Evolutionary conservation across 2,797 vertebrate species (phyloP).

Genomic region (Tolypeutes matacus): DNA sequence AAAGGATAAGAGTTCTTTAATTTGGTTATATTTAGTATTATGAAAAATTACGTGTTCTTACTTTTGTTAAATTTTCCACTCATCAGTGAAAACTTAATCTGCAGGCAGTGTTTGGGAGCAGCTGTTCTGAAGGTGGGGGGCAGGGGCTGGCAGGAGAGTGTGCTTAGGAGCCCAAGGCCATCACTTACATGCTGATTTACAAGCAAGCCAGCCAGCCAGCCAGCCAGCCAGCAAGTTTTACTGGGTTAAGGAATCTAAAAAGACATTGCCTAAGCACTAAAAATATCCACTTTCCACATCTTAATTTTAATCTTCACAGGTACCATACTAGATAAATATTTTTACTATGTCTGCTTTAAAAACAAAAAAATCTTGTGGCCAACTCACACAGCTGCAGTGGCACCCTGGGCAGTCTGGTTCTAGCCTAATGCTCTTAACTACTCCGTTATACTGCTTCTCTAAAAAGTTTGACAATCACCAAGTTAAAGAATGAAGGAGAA

Average conservation of each 20-base stretch:
- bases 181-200: not conserved
- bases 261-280: not conserved
- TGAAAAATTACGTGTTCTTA: not conserved
- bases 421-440: not conserved
- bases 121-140: not conserved
- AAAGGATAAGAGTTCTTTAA: slow-evolving; percentile 27
- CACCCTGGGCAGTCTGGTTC: not conserved
- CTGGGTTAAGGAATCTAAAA: not conserved
- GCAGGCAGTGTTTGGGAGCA: rapidly evolving
- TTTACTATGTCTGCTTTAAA: not conserved
- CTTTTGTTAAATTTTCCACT: not conserved
- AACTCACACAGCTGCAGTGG: not conserved
- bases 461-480: not conserved
- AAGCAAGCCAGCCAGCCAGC: not conserved
- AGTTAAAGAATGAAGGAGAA: not conserved
- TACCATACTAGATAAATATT: not conserved
- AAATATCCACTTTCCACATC: not conserved
- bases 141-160: rapidly evolving
- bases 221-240: not conserved
- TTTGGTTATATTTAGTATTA: not conserved
- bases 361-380: not conserved
- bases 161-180: not conserved
- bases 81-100: not conserved
- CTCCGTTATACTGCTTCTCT: not conserved
- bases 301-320: not conserved